Percentiles rank a stretch among this genome's conserved stretches.
Evolutionary conservation across 2,113 vertebrate genomes (phyloP).

Genomic region (Eolophus roseicapilla): DNA sequence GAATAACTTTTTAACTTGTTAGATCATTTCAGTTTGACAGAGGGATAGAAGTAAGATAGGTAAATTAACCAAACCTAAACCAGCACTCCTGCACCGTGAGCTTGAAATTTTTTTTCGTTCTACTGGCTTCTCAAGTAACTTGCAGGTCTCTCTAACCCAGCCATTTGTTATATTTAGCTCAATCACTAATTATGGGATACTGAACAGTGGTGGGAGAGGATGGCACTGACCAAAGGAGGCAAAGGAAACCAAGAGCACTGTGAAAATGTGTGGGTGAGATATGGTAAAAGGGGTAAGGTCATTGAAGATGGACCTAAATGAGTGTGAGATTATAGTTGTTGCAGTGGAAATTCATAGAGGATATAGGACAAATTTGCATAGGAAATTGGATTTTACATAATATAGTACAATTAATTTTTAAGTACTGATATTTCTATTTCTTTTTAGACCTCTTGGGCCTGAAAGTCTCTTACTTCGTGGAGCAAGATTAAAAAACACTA

Average conservation of each 20-base stretch:
- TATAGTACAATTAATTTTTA: background rate
- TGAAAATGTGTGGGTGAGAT: background rate
- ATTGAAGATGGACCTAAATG: background rate
- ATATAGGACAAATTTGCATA: background rate
- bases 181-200: background rate
- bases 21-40: background rate
- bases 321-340: background rate
- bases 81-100: background rate
- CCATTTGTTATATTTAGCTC: background rate
- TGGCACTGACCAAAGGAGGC: background rate
- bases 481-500: slow-evolving; percentile 98
- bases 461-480: slow-evolving; percentile 96
- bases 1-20: background rate
- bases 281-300: background rate
- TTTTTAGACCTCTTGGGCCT: slow-evolving; percentile 89
- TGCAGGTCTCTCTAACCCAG: background rate
- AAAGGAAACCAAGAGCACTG: background rate
- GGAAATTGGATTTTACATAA: background rate
- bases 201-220: background rate
- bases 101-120: accelerated
- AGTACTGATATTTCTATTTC: slow-evolving; percentile 7
- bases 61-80: background rate
- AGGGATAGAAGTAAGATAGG: background rate
- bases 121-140: background rate
- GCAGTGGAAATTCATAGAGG: background rate